Base-by-base conservation (phyloP, 2,888 invertebrate species). In the Platynereis dumerilii region DNA sequence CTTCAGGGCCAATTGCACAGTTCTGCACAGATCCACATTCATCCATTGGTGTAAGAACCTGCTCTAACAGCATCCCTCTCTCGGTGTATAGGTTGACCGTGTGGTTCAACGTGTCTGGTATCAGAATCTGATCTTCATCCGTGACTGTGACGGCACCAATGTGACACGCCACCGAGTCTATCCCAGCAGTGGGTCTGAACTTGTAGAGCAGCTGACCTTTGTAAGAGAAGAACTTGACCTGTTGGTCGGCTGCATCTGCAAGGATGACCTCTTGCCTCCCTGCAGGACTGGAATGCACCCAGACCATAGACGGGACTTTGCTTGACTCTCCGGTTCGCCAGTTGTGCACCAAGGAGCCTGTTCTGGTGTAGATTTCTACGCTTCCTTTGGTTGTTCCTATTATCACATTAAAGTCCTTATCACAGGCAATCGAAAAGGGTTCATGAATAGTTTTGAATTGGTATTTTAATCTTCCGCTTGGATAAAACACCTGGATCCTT, bases 41-140 rank as follows among this genome's bases (percentile, higher is more conserved):
- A 66, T 82, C 81, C 42, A 73, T 63, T 10, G 82, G 81, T 28
- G 72, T 68, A 7, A 78, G 44, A 22, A 78, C 60, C 58, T 78
- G 77, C 28, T 75, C 68, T 3, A 78, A 39, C 5, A 80, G 67
- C 2, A 69, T 66, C 1, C 81, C 81, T 5, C 69, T 64, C 42
- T 78, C 77, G 10, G 77, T 73, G 66, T 80, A 81, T 22, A 76
- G 57, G 66, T 74, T 78, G 24, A 81, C 74, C 0, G 77, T 76
- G 64, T 81, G 82, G 65, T 82, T 82, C 1, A 81, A 69, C 0
- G 74, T 64, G 61, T 82, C 82, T 1, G 73, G 74, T 1, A 81
- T 67, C 2, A 81, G 54, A 0, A 80, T 42, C 42, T 79, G 74
- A 1, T 75, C 79, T 10, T 73, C 44, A 1, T 74, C 70, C 24